These are phyloP conservation scores for Caradrina kadenii DNA, from an alignment of 2,888 invertebrate genomes.

Conservation along the genomic window DNA sequence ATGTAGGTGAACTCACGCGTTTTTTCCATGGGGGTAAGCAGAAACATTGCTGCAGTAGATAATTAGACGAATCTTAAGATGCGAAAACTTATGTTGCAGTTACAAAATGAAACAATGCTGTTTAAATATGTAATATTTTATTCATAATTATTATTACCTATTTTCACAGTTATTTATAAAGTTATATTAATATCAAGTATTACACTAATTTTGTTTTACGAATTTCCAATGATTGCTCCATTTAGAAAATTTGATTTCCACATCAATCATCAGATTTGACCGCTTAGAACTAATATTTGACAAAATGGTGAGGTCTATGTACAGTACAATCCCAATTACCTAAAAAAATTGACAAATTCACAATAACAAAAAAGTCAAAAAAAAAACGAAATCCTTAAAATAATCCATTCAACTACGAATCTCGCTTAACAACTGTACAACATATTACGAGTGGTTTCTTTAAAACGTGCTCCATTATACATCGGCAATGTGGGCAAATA, in stretches of 20 bases:
- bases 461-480: constrained; percentile 83
- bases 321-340: constrained; percentile 93
- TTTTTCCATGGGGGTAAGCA: too few species aligned
- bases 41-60: too few species aligned
- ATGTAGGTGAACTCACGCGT: too few species aligned
- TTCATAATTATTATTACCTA: constrained; percentile 91
- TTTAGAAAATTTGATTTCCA: constrained; percentile 90
- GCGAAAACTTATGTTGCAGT: background rate
- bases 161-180: constrained; percentile 91
- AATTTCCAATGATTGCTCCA: constrained; percentile 89
- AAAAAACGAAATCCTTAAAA: constrained; percentile 83
- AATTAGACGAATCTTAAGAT: too few species aligned
- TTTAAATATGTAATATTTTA: constrained; percentile 91
- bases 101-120: constrained; percentile 78
- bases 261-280: constrained; percentile 88
- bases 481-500: constrained; percentile 85
- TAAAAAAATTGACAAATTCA: constrained; percentile 93
- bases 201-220: constrained; percentile 90
- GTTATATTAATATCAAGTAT: constrained; percentile 91
- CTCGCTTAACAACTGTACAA: constrained; percentile 90
- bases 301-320: constrained; percentile 90
- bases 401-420: constrained; percentile 89
- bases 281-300: constrained; percentile 86
- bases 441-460: constrained; percentile 89
- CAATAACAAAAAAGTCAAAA: constrained; percentile 91